These are phyloP conservation scores for Atherinosoma microstoma DNA, from an alignment of 2,797 vertebrate genomes.

Conservation along the genomic window DNA sequence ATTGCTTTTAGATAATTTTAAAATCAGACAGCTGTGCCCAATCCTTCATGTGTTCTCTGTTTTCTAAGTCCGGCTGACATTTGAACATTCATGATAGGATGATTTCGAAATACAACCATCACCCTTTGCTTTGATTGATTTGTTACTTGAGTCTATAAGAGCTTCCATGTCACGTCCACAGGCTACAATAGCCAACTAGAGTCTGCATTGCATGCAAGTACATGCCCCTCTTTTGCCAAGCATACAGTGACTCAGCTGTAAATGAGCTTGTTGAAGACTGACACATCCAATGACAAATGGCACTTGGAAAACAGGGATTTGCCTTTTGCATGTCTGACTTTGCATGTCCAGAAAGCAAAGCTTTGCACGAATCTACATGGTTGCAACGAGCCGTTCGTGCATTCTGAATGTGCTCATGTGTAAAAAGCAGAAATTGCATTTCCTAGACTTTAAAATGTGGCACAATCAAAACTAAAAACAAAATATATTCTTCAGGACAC, in stretches of 20 bases:
- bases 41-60: not conserved
- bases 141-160: not conserved
- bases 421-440: not conserved
- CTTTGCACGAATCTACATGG: not conserved
- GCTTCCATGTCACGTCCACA: not conserved
- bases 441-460: not conserved
- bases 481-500: not conserved
- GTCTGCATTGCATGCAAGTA: not conserved
- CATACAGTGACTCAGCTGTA: not conserved
- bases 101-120: not conserved
- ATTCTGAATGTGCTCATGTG: not conserved
- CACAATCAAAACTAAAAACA: no score
- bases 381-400: not conserved
- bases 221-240: not conserved
- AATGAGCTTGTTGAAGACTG: constrained; percentile 1
- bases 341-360: not conserved
- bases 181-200: not conserved
- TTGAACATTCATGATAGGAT: not conserved
- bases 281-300: not conserved
- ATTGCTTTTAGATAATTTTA: not conserved
- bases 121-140: not conserved
- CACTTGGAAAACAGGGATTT: not conserved
- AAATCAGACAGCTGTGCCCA: not conserved
- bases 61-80: not conserved
- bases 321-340: not conserved